A percentile compares a stretch with the other conserved stretches of the same genome.
Evolutionary conservation across 2,888 invertebrate genomes (phyloP).

Genomic region (Hermodice carunculata): DNA sequence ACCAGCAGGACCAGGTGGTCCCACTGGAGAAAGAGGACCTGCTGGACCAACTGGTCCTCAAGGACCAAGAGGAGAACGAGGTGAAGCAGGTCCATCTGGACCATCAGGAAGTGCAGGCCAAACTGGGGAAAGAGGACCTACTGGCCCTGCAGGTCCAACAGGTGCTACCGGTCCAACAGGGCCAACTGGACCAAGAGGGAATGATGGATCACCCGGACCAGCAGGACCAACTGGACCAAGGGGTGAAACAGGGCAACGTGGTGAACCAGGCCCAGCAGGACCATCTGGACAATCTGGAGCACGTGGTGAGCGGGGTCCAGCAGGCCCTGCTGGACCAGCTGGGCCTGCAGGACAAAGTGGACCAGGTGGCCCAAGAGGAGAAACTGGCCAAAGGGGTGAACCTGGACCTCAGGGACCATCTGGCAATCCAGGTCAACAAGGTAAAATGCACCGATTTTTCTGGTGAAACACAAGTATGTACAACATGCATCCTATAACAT

Average conservation of each 20-base stretch:
- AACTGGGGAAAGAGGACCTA: conserved; percentile 30
- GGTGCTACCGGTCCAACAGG: conserved; percentile 36
- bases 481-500: too few relatives aligned
- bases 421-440: conserved; percentile 23
- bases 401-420: conserved; percentile 23
- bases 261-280: neutral
- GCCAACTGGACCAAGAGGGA: conserved; percentile 24
- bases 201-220: conserved; percentile 31
- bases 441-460: conserved; percentile 56
- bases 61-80: conserved; percentile 7
- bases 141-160: conserved; percentile 37
- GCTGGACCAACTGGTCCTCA: conserved; percentile 37
- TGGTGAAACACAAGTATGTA: conserved; percentile 81
- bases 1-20: conserved; percentile 8
- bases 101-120: conserved; percentile 5
- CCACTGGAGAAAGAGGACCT: conserved; percentile 43
- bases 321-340: conserved; percentile 16
- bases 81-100: conserved; percentile 16
- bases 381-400: conserved; percentile 9
- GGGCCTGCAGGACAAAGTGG: conserved; percentile 16
- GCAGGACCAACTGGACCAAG: conserved; percentile 26
- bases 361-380: conserved; percentile 1
- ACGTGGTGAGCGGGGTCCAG: conserved; percentile 5
- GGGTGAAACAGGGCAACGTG: conserved; percentile 25
- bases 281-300: conserved; percentile 2